phyloP scores from a whole-genome alignment of 2,888 invertebrate genomes.

The Thumatha senex region DNA sequence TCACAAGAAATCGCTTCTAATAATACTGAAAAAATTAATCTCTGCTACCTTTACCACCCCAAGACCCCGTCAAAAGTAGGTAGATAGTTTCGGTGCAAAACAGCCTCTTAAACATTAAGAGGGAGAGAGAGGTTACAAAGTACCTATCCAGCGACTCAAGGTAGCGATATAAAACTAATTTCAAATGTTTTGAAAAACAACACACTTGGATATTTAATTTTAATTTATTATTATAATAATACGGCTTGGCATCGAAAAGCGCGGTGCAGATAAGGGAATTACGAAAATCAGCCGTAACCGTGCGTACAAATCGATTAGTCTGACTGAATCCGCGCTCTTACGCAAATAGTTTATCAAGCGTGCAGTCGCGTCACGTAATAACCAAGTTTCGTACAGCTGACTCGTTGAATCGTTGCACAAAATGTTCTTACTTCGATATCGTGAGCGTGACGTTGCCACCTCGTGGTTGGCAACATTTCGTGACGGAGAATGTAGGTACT shows the following conservation, averaged over 20 bases:
- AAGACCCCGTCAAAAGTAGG: too few species aligned
- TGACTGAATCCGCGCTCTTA: constrained; percentile 63
- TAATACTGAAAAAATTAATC: too few species aligned
- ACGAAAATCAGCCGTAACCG: constrained; percentile 71
- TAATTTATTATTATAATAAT: constrained; percentile 47
- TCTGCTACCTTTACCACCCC: too few species aligned
- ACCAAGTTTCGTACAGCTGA: constrained; percentile 56
- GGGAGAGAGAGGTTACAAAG: too few species aligned
- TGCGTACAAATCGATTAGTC: constrained; percentile 78
- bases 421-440: constrained; percentile 47
- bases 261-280: constrained; percentile 70
- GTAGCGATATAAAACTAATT: constrained; percentile 5
- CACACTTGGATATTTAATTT: constrained; percentile 40
- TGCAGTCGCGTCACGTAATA: constrained; percentile 73
- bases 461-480: constrained; percentile 45
- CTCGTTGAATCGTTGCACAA: constrained; percentile 68
- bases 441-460: constrained; percentile 43
- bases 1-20: too few species aligned
- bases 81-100: too few species aligned
- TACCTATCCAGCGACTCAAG: too few species aligned
- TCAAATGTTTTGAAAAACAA: constrained; percentile 10
- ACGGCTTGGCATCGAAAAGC: constrained; percentile 44
- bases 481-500: constrained; percentile 37
- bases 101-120: too few species aligned
- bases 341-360: constrained; percentile 75